Base-by-base conservation (phyloP, 2,888 invertebrate genomes). In the Ophion ventricosus region DNA sequence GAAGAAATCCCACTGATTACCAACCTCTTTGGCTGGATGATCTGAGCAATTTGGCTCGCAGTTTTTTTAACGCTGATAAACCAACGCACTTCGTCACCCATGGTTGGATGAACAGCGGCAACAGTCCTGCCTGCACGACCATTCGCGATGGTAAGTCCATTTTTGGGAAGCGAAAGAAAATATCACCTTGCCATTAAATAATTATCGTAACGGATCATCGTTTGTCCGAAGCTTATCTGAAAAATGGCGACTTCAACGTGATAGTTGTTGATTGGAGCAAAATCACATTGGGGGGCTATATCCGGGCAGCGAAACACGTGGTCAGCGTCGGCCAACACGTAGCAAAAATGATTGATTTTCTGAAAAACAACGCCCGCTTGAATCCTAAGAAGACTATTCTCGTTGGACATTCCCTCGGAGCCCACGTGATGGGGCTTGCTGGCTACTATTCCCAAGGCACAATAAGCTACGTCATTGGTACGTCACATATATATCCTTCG, bases 371-470 rank as follows among this genome's bases (percentile, higher is more conserved):
- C 35, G 91, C 90, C 14, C 78, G 88, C 77, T 80, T 91, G 59
- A 4, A 87, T 1, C 87, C 88, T 0, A n/a, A 82, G 0, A 76
- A 76, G 8, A 87, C 89, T 0, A 88, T 87, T n/a, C 78, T 91
- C 7, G 86, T 89, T 14, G 92, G 92, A 7, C 92, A 92, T 73
- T 92, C 92, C 1, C 88, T 92, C 3, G 92, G 92, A 4, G 92
- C 90, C 8, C 92, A 92, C 64, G 85, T 92, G 4, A 88, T 88
- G 79, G 92, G 92, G 56, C 78, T 92, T 11, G 89, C 90, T n/a
- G 90, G 88, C 10, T 87, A 87, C 64, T 85, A 90, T 56, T 80
- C 88, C 7, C 84, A 80, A 0, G 69, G 81, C 14, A 87, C 70
- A 20, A 83, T 91, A 5, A 84, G 86, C 26, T 88, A 88, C 78